Conservation (phyloP, 2,797 vertebrate genomes). For the Premnoplex brunnescens region DNA sequence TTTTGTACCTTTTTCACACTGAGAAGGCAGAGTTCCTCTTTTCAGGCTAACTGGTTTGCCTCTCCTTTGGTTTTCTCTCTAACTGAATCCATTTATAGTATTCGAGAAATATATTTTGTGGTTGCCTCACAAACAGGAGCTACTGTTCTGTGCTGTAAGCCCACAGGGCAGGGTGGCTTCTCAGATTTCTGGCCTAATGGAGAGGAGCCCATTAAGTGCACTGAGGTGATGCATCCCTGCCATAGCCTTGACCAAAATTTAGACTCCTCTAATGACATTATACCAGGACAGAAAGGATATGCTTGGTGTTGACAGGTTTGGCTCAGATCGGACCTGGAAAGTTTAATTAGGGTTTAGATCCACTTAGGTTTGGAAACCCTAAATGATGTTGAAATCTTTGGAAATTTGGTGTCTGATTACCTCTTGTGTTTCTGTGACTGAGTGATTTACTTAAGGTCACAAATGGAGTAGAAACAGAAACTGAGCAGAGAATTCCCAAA, state of each 20-base stretch:
- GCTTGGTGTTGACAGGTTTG: neutral
- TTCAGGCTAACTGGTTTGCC: neutral
- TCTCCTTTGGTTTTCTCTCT: neutral
- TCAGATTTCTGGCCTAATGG: neutral
- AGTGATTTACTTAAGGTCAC: neutral
- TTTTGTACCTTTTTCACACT: neutral
- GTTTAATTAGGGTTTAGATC: neutral
- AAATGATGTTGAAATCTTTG: neutral
- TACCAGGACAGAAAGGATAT: rapidly evolving
- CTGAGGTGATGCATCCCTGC: neutral
- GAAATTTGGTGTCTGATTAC: neutral
- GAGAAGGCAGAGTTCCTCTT: neutral
- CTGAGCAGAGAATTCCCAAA: slow-evolving; percentile 21
- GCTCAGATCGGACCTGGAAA: neutral
- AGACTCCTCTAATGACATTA: neutral
- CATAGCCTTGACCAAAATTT: neutral
- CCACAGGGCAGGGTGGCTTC: neutral
- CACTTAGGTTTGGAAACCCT: neutral
- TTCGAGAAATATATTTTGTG: neutral
- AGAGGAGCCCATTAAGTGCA: neutral
- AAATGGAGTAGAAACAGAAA: slow-evolving; percentile 25
- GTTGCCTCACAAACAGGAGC: neutral
- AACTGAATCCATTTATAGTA: neutral
- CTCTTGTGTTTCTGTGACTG: neutral
- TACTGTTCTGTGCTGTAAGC: neutral